phyloP scores from a whole-genome alignment of 2,797 vertebrate species.

The Arrhamphus sclerolepis region DNA sequence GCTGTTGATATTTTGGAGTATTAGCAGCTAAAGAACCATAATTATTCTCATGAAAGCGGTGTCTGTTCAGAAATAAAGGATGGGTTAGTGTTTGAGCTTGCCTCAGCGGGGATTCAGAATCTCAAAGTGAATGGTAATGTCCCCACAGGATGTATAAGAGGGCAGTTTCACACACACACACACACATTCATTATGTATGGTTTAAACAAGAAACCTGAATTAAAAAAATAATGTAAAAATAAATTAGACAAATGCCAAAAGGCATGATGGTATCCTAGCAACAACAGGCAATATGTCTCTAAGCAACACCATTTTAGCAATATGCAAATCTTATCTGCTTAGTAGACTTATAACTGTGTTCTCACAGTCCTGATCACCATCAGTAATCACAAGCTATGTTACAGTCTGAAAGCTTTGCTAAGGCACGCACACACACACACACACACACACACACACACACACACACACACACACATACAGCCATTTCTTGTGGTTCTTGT shows the following conservation, averaged over 20 bases:
- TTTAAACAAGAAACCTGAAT: too few relatives aligned
- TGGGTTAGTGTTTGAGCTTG: neutral
- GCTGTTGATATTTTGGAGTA: neutral
- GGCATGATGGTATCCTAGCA: constrained; percentile 81
- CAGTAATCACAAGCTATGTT: constrained; percentile 8
- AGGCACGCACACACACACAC: too few relatives aligned
- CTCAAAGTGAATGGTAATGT: too few relatives aligned
- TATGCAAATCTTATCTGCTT: constrained; percentile 55
- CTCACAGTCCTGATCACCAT: too few relatives aligned
- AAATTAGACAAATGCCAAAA: too few relatives aligned
- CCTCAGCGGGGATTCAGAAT: neutral
- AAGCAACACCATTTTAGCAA: constrained; percentile 75
- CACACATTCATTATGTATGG: too few relatives aligned
- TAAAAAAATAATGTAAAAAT: too few relatives aligned
- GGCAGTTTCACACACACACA: too few relatives aligned
- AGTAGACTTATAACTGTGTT: constrained; percentile 11
- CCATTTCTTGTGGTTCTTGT: too few relatives aligned
- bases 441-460: too few relatives aligned
- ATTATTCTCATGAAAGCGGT: neutral
- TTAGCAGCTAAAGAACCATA: neutral
- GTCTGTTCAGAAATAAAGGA: neutral
- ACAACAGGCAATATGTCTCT: constrained; percentile 80
- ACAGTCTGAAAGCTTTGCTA: neutral
- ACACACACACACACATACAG: too few relatives aligned
- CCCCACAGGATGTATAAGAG: too few relatives aligned